Conservation (phyloP, 2,113 vertebrate genomes). For the Platysteira castanea region DNA sequence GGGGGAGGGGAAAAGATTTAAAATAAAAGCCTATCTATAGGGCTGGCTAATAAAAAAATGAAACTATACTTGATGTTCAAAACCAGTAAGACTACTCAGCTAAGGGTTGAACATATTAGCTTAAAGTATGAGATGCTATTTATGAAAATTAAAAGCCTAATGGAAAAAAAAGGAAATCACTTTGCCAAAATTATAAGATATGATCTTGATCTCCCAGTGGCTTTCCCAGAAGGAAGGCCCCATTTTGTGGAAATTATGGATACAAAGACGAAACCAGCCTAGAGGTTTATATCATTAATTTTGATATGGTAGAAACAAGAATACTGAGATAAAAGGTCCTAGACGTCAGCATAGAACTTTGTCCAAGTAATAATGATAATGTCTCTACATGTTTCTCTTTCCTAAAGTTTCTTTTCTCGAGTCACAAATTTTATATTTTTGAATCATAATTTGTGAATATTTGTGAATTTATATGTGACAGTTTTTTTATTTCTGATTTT, state of each 20-base stretch:
- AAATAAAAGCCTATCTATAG: neutral
- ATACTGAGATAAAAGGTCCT: neutral
- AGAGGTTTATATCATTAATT: neutral
- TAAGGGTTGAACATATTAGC: neutral
- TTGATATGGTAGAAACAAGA: neutral
- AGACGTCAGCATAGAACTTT: neutral
- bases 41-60: neutral
- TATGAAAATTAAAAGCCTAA: neutral
- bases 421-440: neutral
- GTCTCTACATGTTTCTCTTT: neutral
- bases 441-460: neutral
- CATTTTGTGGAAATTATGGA: neutral
- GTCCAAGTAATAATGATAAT: neutral
- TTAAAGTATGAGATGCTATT: neutral
- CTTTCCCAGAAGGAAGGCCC: neutral
- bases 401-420: neutral
- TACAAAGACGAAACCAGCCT: accelerated
- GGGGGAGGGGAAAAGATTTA: neutral
- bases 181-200: neutral
- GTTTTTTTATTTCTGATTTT: neutral
- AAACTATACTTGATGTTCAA: neutral
- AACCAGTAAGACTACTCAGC: neutral
- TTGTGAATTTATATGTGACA: neutral
- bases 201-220: neutral
- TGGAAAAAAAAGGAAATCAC: neutral